phyloP scores from a whole-genome alignment of 2,797 vertebrate species.

The Cheirogaleus major region DNA sequence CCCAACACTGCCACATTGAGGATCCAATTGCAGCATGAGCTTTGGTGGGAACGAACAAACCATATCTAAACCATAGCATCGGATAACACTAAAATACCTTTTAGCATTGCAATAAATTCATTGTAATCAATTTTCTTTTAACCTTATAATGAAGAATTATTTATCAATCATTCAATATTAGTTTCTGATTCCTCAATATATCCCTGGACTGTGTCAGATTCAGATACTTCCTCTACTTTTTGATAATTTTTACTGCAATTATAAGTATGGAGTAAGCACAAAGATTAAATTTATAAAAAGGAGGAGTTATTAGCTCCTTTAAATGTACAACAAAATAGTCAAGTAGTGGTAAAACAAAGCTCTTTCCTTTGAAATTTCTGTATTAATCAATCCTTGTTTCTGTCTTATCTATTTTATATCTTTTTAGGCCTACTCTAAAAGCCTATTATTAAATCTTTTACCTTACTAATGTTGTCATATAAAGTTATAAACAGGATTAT shows the following conservation, averaged over 20 bases:
- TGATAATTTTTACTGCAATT: background rate
- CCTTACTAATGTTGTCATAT: background rate
- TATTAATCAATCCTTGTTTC: background rate
- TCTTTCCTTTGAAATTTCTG: constrained; percentile 15
- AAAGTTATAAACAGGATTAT: background rate
- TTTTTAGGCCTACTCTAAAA: background rate
- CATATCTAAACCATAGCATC: background rate
- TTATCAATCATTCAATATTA: background rate
- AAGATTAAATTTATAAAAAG: background rate
- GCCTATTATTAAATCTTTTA: background rate
- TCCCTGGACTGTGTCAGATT: background rate
- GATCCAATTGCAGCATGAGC: background rate
- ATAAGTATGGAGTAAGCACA: background rate
- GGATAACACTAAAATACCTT: background rate
- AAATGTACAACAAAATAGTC: background rate
- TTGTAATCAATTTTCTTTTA: background rate
- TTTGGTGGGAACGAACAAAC: background rate
- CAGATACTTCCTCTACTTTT: background rate
- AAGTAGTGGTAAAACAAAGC: background rate
- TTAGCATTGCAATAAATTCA: background rate
- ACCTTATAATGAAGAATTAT: background rate
- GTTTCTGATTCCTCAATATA: background rate
- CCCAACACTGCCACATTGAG: background rate
- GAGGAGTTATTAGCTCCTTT: background rate
- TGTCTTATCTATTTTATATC: background rate